Percentiles rank a stretch among this genome's conserved stretches.
Evolutionary conservation across 2,888 invertebrate genomes (phyloP).

Genomic region (Cephus sareptanus): DNA sequence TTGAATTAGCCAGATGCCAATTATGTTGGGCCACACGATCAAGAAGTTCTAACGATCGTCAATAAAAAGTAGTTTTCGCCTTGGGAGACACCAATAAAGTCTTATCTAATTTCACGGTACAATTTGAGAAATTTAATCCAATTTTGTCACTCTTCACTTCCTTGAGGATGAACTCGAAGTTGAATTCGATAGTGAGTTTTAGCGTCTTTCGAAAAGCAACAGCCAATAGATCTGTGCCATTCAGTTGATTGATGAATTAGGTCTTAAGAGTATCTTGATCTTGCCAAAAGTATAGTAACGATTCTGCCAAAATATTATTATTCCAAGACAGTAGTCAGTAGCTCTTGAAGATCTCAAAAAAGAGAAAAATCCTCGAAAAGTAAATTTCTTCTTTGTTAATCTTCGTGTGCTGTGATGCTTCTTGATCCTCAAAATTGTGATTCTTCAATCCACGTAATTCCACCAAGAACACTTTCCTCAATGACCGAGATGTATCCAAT

Average conservation of each 20-base stretch:
- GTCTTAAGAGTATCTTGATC: background rate
- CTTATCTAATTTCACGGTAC: background rate
- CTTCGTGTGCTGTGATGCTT: background rate
- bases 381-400: too few relatives aligned
- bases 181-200: constrained; percentile 1
- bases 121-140: background rate
- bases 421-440: background rate
- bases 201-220: constrained; percentile 53
- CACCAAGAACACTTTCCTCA: background rate
- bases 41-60: background rate
- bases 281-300: background rate
- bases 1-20: background rate
- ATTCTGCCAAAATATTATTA: background rate
- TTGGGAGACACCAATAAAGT: background rate
- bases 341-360: background rate
- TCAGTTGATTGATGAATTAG: constrained; percentile 19
- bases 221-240: constrained; percentile 58
- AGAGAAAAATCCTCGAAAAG: background rate
- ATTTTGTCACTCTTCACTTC: background rate
- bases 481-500: background rate
- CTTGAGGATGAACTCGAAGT: background rate
- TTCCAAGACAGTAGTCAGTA: background rate
- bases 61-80: background rate
- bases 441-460: background rate
- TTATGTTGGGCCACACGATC: background rate